Conservation (phyloP, 2,888 invertebrate species). For the Xestia xanthographa region DNA sequence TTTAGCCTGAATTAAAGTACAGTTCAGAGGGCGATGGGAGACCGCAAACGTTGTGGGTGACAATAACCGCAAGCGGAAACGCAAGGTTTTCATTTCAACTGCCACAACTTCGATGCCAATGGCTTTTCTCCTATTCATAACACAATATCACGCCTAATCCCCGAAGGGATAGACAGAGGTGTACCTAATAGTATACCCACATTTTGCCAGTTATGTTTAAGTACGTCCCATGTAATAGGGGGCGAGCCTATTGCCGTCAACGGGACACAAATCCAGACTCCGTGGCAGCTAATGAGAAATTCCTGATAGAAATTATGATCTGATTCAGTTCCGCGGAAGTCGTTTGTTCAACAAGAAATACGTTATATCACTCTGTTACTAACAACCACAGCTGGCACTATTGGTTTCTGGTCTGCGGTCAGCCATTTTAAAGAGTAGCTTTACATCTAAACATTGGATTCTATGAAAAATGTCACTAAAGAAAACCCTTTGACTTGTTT, state of each 20-base stretch:
- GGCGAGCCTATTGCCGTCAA: too few species aligned
- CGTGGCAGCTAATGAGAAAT: too few species aligned
- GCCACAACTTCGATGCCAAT: neutral
- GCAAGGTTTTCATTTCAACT: neutral
- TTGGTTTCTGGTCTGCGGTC: neutral
- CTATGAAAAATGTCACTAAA: too few species aligned
- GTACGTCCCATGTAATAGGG: too few species aligned
- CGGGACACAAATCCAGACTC: too few species aligned
- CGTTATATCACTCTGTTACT: neutral
- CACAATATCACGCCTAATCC: too few species aligned
- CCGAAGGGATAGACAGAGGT: too few species aligned
- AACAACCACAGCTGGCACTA: neutral
- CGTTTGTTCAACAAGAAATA: neutral
- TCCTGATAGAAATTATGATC: too few species aligned
- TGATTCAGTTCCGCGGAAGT: neutral
- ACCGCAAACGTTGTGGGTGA: neutral
- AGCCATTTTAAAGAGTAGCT: neutral
- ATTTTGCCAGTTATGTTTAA: too few species aligned
- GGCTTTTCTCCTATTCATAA: neutral
- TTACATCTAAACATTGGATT: slow-evolving; percentile 16
- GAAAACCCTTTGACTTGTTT: slow-evolving; percentile 19
- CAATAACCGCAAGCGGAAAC: neutral
- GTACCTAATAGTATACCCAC: too few species aligned
- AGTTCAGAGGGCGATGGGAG: neutral
- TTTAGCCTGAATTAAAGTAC: slow-evolving; percentile 9